phyloP scores from a whole-genome alignment of 2,797 vertebrate species.

The Intellagama lesueurii region DNA sequence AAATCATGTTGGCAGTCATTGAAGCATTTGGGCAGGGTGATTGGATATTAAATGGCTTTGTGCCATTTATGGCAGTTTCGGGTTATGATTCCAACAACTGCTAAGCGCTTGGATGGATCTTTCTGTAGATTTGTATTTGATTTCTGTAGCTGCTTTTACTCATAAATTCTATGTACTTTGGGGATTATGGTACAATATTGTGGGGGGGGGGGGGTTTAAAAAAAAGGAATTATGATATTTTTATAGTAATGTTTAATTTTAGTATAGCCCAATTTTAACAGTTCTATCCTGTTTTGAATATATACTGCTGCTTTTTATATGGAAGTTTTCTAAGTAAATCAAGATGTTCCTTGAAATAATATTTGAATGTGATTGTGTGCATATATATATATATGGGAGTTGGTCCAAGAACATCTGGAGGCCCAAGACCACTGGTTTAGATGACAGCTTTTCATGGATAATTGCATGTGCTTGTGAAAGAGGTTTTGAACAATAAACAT shows the following conservation, averaged over 20 bases:
- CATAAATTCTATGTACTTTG: not conserved
- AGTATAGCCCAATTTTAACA: not conserved
- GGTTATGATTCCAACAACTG: slow-evolving; percentile 45
- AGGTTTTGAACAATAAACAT: not conserved
- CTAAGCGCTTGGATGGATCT: slow-evolving; percentile 44
- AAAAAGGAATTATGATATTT: not conserved
- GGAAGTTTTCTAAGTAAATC: not conserved
- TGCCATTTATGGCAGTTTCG: slow-evolving; percentile 61
- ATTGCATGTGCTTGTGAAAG: not conserved
- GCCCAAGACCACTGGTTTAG: too few relatives aligned
- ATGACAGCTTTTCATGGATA: not conserved
- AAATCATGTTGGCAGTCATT: slow-evolving; percentile 56
- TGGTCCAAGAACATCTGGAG: too few relatives aligned
- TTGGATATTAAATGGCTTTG: slow-evolving; percentile 61
- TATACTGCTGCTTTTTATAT: not conserved
- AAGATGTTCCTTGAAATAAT: not conserved
- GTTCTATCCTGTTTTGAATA: not conserved
- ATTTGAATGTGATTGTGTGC: not conserved
- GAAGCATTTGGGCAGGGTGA: slow-evolving; percentile 57
- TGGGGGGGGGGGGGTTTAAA: too few relatives aligned
- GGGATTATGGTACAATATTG: not conserved
- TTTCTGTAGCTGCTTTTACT: slow-evolving; percentile 37
- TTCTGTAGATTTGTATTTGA: slow-evolving; percentile 9
- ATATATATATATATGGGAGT: too few relatives aligned
- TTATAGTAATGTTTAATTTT: not conserved